phyloP scores from a whole-genome alignment of 2,797 vertebrate genomes.

The Liparis tanakae region DNA sequence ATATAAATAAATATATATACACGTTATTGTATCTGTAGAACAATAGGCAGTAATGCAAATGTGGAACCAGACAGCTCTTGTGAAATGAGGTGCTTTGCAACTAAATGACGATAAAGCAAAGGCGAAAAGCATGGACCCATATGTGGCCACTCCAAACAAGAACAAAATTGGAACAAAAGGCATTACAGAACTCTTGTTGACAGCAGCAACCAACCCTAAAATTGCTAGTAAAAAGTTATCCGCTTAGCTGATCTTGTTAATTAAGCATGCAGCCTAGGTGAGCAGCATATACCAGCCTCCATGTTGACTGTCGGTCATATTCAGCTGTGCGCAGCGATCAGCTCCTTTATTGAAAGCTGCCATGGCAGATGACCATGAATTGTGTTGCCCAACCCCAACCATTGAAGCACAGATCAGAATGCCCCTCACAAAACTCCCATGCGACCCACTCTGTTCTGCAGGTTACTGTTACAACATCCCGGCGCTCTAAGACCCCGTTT shows the following conservation, averaged over 20 bases:
- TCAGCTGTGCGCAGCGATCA: slow-evolving; percentile 6
- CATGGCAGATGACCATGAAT: slow-evolving; percentile 17
- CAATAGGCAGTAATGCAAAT: background rate
- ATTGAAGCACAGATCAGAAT: slow-evolving; percentile 7
- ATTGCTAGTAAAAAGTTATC: slow-evolving; percentile 11
- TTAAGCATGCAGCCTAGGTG: slow-evolving; percentile 16
- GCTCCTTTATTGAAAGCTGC: slow-evolving; percentile 2
- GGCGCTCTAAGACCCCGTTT: too few species aligned
- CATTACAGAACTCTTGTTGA: background rate
- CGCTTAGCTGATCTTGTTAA: slow-evolving; percentile 14
- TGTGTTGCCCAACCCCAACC: background rate
- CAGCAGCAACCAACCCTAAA: slow-evolving; percentile 1
- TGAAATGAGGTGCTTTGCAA: background rate
- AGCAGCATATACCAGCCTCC: background rate
- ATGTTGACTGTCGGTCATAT: slow-evolving; percentile 24
- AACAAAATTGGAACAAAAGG: background rate
- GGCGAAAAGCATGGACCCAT: background rate
- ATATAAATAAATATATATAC: too few species aligned
- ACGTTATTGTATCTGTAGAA: background rate
- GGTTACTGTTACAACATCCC: slow-evolving; percentile 14
- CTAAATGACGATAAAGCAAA: background rate
- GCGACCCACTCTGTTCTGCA: slow-evolving; percentile 6
- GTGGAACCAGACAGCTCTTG: background rate
- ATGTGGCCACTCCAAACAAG: background rate
- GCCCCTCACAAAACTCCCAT: background rate